These are phyloP conservation scores for Isaurus tuberculatus DNA, from an alignment of 92 coral and sea anemone species.

Conservation along the genomic window DNA sequence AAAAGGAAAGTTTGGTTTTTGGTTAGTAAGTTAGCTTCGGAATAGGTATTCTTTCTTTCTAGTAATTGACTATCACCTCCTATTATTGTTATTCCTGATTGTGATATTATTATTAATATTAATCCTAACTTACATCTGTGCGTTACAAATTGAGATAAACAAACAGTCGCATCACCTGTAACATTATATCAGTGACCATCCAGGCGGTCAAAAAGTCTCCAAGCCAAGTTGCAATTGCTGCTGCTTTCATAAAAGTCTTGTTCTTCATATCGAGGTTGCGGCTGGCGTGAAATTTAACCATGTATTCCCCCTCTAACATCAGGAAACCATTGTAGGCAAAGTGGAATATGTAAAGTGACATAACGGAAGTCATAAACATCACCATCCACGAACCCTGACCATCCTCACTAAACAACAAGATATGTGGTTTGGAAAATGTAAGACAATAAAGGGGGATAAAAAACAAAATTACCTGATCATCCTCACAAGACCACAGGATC, in stretches of 20 bases:
- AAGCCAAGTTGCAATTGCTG: slow-evolving; percentile 84
- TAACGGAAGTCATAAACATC: slow-evolving; percentile 77
- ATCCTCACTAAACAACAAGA: slow-evolving; percentile 68
- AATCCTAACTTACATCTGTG: background rate
- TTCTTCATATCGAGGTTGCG: slow-evolving; percentile 77
- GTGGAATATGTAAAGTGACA: slow-evolving; percentile 76
- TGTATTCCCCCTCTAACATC: slow-evolving; percentile 65
- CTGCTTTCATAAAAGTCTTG: slow-evolving; percentile 87
- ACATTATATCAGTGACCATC: slow-evolving; percentile 96
- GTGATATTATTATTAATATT: too few relatives aligned
- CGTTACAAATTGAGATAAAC: too few relatives aligned
- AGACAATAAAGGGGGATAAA: too few relatives aligned
- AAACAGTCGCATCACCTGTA: slow-evolving; percentile 61
- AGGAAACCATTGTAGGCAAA: slow-evolving; percentile 36
- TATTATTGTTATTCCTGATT: too few relatives aligned
- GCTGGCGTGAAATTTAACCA: slow-evolving; percentile 86
- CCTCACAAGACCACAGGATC: too few relatives aligned
- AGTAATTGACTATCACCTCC: too few relatives aligned
- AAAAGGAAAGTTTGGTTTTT: too few relatives aligned
- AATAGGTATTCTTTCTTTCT: too few relatives aligned
- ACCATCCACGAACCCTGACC: slow-evolving; percentile 96
- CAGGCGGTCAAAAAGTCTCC: slow-evolving; percentile 91
- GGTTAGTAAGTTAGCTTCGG: too few relatives aligned
- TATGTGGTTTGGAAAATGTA: too few relatives aligned
- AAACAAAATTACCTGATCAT: too few relatives aligned